Evolutionary conservation across 2,797 vertebrate genomes (phyloP).

Genomic region (Lycodopsis pacificus): DNA sequence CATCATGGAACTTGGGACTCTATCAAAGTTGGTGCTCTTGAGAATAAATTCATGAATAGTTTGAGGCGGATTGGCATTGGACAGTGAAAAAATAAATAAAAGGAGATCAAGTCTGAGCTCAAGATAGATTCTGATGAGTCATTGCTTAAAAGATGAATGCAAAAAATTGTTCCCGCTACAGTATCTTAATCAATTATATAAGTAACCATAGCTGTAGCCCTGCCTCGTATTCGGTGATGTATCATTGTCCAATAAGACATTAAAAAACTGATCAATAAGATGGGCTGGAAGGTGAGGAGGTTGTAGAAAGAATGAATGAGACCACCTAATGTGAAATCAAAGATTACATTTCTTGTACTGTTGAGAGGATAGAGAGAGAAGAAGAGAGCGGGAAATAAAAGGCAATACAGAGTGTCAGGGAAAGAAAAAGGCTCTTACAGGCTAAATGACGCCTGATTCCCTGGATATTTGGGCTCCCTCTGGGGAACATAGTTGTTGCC

Average conservation of each 20-base stretch:
- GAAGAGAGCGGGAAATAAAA: slow-evolving; percentile 63
- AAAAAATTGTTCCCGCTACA: not conserved
- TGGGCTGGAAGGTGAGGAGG: slow-evolving; percentile 35
- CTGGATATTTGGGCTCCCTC: slow-evolving; percentile 82
- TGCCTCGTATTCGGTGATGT: slow-evolving; percentile 2
- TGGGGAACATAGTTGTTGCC: slow-evolving; percentile 81
- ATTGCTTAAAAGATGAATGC: slow-evolving; percentile 2
- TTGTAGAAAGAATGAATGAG: slow-evolving; percentile 35
- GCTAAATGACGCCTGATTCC: slow-evolving; percentile 88
- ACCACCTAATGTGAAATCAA: slow-evolving; percentile 51
- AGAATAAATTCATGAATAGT: not conserved
- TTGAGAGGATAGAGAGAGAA: slow-evolving; percentile 42
- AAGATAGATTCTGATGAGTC: not conserved
- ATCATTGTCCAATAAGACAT: slow-evolving; percentile 36
- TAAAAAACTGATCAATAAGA: slow-evolving; percentile 44
- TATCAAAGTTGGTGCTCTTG: not conserved
- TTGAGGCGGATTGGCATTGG: not conserved
- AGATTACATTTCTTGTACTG: slow-evolving; percentile 51
- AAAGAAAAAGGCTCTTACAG: slow-evolving; percentile 80
- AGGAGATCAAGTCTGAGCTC: slow-evolving; percentile 1
- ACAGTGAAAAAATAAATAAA: not conserved
- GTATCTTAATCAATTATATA: slow-evolving; percentile 7
- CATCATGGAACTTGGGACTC: not conserved
- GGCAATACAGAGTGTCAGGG: slow-evolving; percentile 59
- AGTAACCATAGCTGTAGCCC: slow-evolving; percentile 1